Base-by-base conservation (phyloP, 2,888 invertebrate species). In the Rhagonycha fulva region DNA sequence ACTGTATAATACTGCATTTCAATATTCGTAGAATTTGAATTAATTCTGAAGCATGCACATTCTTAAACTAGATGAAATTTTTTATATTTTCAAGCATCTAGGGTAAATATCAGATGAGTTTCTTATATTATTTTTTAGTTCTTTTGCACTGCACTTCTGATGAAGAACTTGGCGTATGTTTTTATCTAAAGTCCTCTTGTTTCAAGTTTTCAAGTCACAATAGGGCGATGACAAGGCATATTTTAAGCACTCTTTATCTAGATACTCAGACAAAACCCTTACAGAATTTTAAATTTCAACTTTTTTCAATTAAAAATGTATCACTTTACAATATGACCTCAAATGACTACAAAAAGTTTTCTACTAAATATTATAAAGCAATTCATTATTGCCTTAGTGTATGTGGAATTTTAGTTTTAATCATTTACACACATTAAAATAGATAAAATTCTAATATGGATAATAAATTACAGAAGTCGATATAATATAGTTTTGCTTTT, bases 211-310 rank as follows among this genome's bases (percentile, higher is more conserved):
- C 71, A 69, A 74, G 71, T 71, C 71, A 71, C 73, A 68, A 76
- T 71, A 76, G 76, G 74, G 76, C 69, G 76, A 76, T 76, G 76
- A 76, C 76, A 74, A 76, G 71, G 76, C 76, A 76, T 76, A 76
- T 76, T 76, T 76, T 74, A 76, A 76, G 74, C 60, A 71, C 74
- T 74, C 68, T 62, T 32, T 68, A 76, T 74, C 73, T 72, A 73
- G 70, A 12, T 24, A 66, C 63, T 66, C 63, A 66, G 26, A 66
- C 24, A 14, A 26, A n/a, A 66, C 63, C 63, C 63, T 66, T 66
- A 66, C 24, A 24, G 63, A 66, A 66, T 66, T 66, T 66, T 26
- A 66, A 66, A 66, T 66, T 66, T n/a, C n/a, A 47, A 47, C n/a
- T 47, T 47, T 47, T n/a, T 47, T 47, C 47, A 47, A 47, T 47